phyloP scores from a whole-genome alignment of 2,888 invertebrate genomes.

The Pammene aurita region DNA sequence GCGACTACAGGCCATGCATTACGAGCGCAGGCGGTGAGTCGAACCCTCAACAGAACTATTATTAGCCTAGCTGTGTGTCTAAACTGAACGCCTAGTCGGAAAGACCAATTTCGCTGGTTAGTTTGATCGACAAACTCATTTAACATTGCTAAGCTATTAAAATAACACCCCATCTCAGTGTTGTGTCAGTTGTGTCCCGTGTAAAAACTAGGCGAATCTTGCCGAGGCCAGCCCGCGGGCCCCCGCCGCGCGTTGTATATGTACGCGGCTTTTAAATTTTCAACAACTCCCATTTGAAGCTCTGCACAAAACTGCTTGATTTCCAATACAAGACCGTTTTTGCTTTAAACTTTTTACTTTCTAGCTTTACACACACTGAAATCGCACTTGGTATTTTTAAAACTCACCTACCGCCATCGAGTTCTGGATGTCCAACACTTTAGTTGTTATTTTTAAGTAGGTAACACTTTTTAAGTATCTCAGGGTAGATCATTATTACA shows the following conservation, averaged over 20 bases:
- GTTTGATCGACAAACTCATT: neutral
- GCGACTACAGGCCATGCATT: too few relatives aligned
- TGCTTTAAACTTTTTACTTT: neutral
- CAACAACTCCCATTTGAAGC: conserved; percentile 3
- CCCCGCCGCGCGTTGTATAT: conserved; percentile 27
- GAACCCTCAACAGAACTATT: neutral
- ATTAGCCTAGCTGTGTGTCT: too few relatives aligned
- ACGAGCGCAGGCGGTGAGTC: too few relatives aligned
- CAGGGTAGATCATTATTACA: too few relatives aligned
- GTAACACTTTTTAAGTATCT: neutral
- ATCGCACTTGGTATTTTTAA: too few relatives aligned
- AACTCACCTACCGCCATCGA: conserved; percentile 9
- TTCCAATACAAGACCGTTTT: neutral
- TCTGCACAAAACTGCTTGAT: neutral
- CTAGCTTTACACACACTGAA: neutral
- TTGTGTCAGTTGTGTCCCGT: neutral
- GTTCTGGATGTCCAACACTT: neutral
- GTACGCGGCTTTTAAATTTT: neutral
- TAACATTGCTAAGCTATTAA: neutral
- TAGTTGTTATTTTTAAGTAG: neutral
- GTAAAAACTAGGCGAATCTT: conserved; percentile 7
- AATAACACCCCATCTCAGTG: neutral
- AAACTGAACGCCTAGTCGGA: too few relatives aligned
- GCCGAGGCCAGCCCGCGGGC: neutral
- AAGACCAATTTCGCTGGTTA: neutral